phyloP scores from a whole-genome alignment of 2,113 vertebrate genomes.

The Amphiprion ocellaris region DNA sequence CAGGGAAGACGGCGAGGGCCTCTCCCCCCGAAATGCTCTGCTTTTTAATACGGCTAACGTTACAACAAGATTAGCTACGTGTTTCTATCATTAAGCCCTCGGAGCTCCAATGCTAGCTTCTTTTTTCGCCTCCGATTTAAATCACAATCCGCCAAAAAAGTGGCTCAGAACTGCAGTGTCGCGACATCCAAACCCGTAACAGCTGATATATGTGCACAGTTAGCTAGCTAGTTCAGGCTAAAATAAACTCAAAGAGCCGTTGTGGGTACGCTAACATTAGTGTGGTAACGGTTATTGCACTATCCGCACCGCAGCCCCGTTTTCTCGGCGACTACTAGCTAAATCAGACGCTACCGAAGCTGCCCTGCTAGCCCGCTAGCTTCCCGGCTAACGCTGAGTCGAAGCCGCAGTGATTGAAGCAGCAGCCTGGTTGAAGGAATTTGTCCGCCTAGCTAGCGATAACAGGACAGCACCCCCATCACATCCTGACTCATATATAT shows the following conservation, averaged over 20 bases:
- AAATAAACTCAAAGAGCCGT: neutral
- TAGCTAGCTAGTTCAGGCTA: conserved; percentile 10
- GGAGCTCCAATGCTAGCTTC: neutral
- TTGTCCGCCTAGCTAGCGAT: conserved; percentile 67
- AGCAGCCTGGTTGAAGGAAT: conserved; percentile 64
- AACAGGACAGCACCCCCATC: conserved; percentile 59
- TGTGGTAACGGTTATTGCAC: conserved; percentile 27
- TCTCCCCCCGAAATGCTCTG: conserved; percentile 59
- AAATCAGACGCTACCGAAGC: conserved; percentile 28
- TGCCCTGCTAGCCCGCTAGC: conserved; percentile 42
- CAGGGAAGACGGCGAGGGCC: conserved; percentile 41
- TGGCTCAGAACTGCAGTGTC: conserved; percentile 50
- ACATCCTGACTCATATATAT: conserved; percentile 43
- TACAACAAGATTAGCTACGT: conserved; percentile 41
- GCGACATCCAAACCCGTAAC: conserved; percentile 58
- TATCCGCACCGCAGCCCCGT: conserved; percentile 34
- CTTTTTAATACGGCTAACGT: conserved; percentile 37
- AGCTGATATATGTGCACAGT: conserved; percentile 24
- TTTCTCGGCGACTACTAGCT: neutral
- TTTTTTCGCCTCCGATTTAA: neutral
- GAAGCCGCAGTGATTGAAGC: conserved; percentile 69
- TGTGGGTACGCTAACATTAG: conserved; percentile 14
- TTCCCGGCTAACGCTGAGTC: conserved; percentile 61
- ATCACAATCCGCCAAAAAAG: conserved; percentile 46
- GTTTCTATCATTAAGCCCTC: conserved; percentile 40